Evolutionary conservation across 2,797 vertebrate species (phyloP), one percentile per base, ranked within the genome.

Genomic region (Leptodactylus fallax): DNA sequence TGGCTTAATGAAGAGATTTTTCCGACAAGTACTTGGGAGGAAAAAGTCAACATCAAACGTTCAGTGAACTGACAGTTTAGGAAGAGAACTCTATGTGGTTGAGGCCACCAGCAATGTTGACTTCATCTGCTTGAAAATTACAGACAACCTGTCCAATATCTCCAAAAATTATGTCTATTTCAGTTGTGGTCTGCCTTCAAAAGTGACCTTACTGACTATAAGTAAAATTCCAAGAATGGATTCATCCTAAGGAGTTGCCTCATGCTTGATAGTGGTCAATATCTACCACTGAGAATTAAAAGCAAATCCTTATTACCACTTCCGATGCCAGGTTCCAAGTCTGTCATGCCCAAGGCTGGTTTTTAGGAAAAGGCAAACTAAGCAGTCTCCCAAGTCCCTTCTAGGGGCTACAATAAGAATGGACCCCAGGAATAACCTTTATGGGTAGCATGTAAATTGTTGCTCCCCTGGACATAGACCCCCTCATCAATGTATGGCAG

Each of bases 1-100:
- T 83, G 81, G 23, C 81, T 83, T 83, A 72, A 83, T 83, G 79
- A 80, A 61, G 36, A 60, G 56, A 61, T 80, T 61, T 47, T 61
- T 14, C 58, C 25, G 10, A 12, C 14, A 36, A 71, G 51, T 36
- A 72, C 81, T 56, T 71, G 81, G 69, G 51, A 83, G 25, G 65
- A 71, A 71, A 80, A 72, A 83, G 65, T 53, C 81, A 67, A 83
- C 81, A 83, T 83, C 81, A 83, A 83, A 83, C 23, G 21, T 27
- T 25, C 49, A 71, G 11, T 27, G 51, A 69, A 21, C 7, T 25
- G 65, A 71, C 14, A 21, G 19, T 9, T 7, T 27, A n/a, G 56
- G 8, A 56, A 21, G 51, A 19, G 10, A 67, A 6, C 13, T 10
- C 25, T 1, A 16, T 16, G 65, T 6, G 67, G 36, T 14, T 27